Evolutionary conservation across 2,888 invertebrate genomes (phyloP).

Genomic region (Mayetiola destructor): DNA sequence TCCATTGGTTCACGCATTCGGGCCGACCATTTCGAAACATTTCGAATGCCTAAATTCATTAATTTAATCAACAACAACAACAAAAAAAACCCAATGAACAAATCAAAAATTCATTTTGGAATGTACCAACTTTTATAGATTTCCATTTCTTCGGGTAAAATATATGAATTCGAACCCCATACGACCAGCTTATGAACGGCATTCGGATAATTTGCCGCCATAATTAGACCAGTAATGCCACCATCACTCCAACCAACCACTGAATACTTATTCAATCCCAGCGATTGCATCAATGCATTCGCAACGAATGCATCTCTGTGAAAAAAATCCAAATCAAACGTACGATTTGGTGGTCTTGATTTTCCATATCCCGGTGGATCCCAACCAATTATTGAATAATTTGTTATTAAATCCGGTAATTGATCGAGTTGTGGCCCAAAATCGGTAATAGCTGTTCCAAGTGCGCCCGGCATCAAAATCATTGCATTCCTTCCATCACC

Average conservation of each 20-base stretch:
- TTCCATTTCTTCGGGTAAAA: constrained; percentile 52
- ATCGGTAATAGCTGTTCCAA: constrained; percentile 71
- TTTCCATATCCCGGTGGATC: constrained; percentile 82
- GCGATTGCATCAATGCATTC: constrained; percentile 51
- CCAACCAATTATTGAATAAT: constrained; percentile 43
- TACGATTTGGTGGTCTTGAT: constrained; percentile 60
- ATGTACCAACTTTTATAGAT: constrained; percentile 41
- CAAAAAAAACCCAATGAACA: background rate
- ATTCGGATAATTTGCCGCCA: constrained; percentile 56
- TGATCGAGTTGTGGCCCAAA: constrained; percentile 63
- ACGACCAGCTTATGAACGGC: constrained; percentile 56
- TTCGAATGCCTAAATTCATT: constrained; percentile 54
- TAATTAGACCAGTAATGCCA: constrained; percentile 59
- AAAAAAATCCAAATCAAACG: constrained; percentile 56
- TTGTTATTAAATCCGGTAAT: constrained; percentile 31
- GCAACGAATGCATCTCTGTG: constrained; percentile 60
- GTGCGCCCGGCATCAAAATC: constrained; percentile 63
- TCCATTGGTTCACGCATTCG: constrained; percentile 59
- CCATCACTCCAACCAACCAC: constrained; percentile 85
- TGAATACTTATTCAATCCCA: constrained; percentile 55
- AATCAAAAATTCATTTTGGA: background rate
- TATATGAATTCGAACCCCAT: constrained; percentile 64
- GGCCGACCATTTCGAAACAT: constrained; percentile 65
- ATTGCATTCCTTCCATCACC: constrained; percentile 31
- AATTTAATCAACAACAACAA: constrained; percentile 23